Evolutionary conservation across 2,888 invertebrate species (phyloP).

Genomic region (Abrostola triplasia): DNA sequence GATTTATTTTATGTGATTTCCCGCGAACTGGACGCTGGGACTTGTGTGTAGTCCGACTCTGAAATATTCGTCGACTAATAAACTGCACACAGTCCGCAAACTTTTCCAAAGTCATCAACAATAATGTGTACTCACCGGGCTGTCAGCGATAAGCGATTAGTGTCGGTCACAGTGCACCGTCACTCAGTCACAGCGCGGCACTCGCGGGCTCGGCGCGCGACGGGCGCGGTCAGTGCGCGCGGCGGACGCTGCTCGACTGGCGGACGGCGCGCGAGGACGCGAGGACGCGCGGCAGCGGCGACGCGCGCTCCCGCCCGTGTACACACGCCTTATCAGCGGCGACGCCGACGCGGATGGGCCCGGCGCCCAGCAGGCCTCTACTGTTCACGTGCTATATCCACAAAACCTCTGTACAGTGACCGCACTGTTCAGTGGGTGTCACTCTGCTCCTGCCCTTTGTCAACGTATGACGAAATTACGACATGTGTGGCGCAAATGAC

Average conservation of each 20-base stretch:
- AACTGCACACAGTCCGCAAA: conserved; percentile 25
- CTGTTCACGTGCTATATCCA: too few species aligned
- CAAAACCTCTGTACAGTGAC: too few species aligned
- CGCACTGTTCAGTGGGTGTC: too few species aligned
- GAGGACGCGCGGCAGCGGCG: conserved; percentile 8
- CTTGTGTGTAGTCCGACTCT: conserved; percentile 17
- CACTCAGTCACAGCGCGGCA: conserved; percentile 5
- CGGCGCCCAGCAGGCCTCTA: too few species aligned
- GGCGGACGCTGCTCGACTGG: conserved; percentile 36
- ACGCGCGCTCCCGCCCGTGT: not conserved
- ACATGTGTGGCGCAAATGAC: too few species aligned
- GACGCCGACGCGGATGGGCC: not conserved
- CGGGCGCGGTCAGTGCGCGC: conserved; percentile 35
- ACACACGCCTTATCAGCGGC: not conserved
- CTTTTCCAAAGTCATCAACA: conserved; percentile 29
- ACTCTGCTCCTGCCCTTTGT: too few species aligned
- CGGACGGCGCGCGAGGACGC: conserved; percentile 13
- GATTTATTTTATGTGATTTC: conserved; percentile 51
- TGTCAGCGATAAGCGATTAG: conserved; percentile 43
- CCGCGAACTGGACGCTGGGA: conserved; percentile 24
- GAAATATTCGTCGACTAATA: conserved; percentile 13
- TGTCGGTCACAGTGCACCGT: conserved; percentile 12
- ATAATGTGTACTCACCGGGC: conserved; percentile 16
- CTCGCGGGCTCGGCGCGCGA: not conserved
- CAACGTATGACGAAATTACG: too few species aligned